A percentile compares a stretch with the other conserved stretches of the same genome.
These are phyloP conservation scores for Lytechinus pictus DNA, from an alignment of 35 echinoderm and acorn worm species.

Conservation along the genomic window DNA sequence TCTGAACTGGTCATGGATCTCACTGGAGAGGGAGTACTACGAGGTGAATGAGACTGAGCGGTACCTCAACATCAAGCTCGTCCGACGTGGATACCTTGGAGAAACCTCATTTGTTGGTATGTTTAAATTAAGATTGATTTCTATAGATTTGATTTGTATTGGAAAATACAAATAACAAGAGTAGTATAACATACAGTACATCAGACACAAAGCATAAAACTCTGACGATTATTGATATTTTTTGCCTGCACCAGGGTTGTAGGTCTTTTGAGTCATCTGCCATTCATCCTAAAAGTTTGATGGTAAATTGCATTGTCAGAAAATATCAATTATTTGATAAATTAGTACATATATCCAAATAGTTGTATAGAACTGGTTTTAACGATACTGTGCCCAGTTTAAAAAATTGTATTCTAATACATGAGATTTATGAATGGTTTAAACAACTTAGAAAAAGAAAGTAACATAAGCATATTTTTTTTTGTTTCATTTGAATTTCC, in stretches of 20 bases:
- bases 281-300: too few relatives aligned
- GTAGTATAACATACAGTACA: too few relatives aligned
- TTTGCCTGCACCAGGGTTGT: too few relatives aligned
- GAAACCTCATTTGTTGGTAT: slow-evolving; percentile 99
- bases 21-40: slow-evolving; percentile 92
- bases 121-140: neutral
- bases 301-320: too few relatives aligned
- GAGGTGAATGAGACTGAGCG: slow-evolving; percentile 90
- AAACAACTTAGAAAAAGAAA: too few relatives aligned
- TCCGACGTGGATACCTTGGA: slow-evolving; percentile 92
- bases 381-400: too few relatives aligned
- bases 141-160: neutral
- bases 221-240: neutral
- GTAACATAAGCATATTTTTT: neutral
- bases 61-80: slow-evolving; percentile 71
- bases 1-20: slow-evolving; percentile 99
- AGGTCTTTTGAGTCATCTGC: too few relatives aligned
- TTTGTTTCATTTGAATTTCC: neutral
- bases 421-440: too few relatives aligned
- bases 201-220: neutral
- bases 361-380: too few relatives aligned
- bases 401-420: too few relatives aligned
- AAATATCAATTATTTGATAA: too few relatives aligned
- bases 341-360: too few relatives aligned
- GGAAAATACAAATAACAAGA: neutral